Base-by-base conservation (phyloP, 2,888 invertebrate genomes). In the Sipha maydis region DNA sequence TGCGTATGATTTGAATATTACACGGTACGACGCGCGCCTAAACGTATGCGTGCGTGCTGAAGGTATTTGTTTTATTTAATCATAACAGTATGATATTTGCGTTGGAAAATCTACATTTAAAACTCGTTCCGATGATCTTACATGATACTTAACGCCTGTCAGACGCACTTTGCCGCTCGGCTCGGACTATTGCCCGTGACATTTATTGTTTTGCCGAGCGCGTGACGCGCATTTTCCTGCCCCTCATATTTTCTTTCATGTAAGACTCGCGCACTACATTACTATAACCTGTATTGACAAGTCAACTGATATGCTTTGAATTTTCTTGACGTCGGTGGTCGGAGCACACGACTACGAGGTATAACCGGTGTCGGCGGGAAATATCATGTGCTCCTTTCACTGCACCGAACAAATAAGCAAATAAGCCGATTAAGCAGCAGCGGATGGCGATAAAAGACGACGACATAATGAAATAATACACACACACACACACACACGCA, bases 241-340 rank as follows among this genome's bases (percentile, higher is more conserved):
- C 34, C 4, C 34, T 34, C 34, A 3, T 34, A 2, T 34, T 34
- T 34, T 34, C 3, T 34, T 34, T 34, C 34, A 34, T 4, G 4
- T 4, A 4, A 34, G 4, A 34, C 34, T 4, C 34, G 34, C 4
- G 34, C 61, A 34, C 7, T 9, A 17, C 34, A 14, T 11, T 19
- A 38, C 38, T 38, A 61, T 61, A 80, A 80, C 61, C 11, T n/a
- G 38, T 80, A 67, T 80, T 80, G 80, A 80, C 61, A 61, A 34
- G 38, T 67, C 38, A 3, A 67, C 61, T 25, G 38, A 19, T 54
- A 61, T 34, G 31, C 31, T 79, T 79, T 56, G 7, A 34, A 61
- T 79, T 31, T 79, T 56, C 25, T 79, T 31, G 34, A 56, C 8
- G 14, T 56, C 31, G 31, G 28, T 5, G 61, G 61, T 5, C 61